A percentile compares a stretch with the other conserved stretches of the same genome.
Conservation (phyloP, 2,113 vertebrate species). For the Pontoporia blainvillei region DNA sequence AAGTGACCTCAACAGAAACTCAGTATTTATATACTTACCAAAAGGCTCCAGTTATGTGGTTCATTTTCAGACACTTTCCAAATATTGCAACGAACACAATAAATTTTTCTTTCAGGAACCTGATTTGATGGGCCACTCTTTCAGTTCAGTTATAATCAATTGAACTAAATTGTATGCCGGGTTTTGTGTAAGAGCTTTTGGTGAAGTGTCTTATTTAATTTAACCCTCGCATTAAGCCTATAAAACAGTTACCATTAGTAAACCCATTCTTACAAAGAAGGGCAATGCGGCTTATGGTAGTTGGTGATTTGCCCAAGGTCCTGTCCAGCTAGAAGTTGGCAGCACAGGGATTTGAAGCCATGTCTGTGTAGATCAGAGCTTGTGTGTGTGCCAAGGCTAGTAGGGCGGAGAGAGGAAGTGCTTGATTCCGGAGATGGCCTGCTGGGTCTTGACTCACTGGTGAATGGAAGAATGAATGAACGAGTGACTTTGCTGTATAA, state of each 20-base stretch:
- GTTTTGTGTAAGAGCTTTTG: neutral
- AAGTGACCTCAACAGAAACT: conserved; percentile 67
- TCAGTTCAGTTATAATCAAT: conserved; percentile 11
- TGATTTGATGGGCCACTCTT: conserved; percentile 8
- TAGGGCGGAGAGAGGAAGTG: neutral
- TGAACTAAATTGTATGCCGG: neutral
- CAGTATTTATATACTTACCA: conserved; percentile 66
- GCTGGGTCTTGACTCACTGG: neutral
- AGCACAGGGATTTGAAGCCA: neutral
- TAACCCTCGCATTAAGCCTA: neutral
- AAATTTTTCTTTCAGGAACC: conserved; percentile 7
- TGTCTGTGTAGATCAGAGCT: neutral
- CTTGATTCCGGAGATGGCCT: neutral
- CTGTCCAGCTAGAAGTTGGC: neutral
- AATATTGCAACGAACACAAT: conserved; percentile 70
- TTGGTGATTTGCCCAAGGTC: neutral
- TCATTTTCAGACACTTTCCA: conserved; percentile 68
- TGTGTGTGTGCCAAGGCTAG: neutral
- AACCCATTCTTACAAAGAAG: neutral
- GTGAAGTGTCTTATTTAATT: neutral
- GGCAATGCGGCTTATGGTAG: neutral
- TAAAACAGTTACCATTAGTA: neutral
- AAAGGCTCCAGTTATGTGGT: conserved; percentile 38
- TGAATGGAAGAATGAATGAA: neutral
- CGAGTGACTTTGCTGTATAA: neutral